Conservation (phyloP, 2,113 vertebrate species). For the Fukomys damarensis region DNA sequence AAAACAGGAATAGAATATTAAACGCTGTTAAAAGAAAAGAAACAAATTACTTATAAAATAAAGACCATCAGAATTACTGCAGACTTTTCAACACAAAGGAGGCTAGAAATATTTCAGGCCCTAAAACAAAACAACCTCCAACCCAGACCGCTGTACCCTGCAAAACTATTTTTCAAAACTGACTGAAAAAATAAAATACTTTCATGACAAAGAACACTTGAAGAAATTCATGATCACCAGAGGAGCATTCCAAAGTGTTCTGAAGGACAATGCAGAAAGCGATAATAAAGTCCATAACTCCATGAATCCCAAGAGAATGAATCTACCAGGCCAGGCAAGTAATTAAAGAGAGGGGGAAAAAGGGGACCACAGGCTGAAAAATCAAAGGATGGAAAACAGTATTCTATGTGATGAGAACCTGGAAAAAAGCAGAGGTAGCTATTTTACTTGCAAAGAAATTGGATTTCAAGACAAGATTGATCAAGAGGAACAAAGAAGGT, state of each 20-base stretch:
- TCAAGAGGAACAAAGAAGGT: neutral
- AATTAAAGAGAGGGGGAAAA: neutral
- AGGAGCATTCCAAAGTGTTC: neutral
- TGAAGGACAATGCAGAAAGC: neutral
- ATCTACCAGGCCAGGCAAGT: neutral
- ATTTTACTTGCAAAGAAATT: neutral
- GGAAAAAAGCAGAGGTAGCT: neutral
- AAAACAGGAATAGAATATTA: neutral
- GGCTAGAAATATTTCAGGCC: neutral
- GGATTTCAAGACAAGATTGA: neutral
- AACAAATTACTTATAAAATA: neutral
- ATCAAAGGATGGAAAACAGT: neutral
- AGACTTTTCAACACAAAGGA: neutral
- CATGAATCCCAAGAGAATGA: neutral
- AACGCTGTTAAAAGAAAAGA: neutral
- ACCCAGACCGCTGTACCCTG: neutral
- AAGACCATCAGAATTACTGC: neutral
- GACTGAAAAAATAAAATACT: neutral
- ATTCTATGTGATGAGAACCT: neutral
- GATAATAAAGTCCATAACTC: neutral
- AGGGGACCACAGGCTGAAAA: neutral
- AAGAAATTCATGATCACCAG: neutral
- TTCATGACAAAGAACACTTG: neutral
- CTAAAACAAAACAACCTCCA: neutral
- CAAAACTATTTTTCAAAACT: neutral